Conservation (phyloP, 2,113 vertebrate species). For the Salvelinus sp. region DNA sequence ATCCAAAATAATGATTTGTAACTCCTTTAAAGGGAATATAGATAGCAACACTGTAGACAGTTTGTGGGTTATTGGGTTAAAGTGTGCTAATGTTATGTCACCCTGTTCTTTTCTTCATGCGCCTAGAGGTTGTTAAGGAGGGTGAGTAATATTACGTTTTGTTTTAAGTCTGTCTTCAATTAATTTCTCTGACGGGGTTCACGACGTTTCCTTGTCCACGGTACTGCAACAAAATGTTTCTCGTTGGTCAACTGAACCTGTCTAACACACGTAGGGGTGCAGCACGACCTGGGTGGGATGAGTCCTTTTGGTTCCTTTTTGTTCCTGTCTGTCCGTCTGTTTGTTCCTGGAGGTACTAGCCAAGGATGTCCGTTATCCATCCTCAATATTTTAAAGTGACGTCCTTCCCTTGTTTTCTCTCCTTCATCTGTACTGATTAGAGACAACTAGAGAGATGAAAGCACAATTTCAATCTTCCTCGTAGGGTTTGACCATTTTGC, state of each 20-base stretch:
- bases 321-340: neutral
- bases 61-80: neutral
- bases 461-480: neutral
- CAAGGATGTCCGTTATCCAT: neutral
- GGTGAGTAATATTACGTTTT: constrained; percentile 74
- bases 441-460: neutral
- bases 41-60: neutral
- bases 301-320: neutral
- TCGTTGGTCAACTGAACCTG: constrained; percentile 54
- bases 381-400: neutral
- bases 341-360: constrained; percentile 21
- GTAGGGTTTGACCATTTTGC: neutral
- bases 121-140: constrained; percentile 88
- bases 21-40: neutral
- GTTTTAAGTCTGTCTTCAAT: constrained; percentile 12
- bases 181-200: neutral
- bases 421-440: neutral
- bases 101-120: constrained; percentile 65
- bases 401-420: neutral
- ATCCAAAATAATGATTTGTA: no score
- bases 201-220: constrained; percentile 64
- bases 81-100: neutral
- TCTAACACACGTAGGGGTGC: constrained; percentile 21
- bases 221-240: constrained; percentile 53
- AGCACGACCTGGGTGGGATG: neutral